Conservation (phyloP, 1,140 invertebrate genomes). For the Eumaeus atala region DNA sequence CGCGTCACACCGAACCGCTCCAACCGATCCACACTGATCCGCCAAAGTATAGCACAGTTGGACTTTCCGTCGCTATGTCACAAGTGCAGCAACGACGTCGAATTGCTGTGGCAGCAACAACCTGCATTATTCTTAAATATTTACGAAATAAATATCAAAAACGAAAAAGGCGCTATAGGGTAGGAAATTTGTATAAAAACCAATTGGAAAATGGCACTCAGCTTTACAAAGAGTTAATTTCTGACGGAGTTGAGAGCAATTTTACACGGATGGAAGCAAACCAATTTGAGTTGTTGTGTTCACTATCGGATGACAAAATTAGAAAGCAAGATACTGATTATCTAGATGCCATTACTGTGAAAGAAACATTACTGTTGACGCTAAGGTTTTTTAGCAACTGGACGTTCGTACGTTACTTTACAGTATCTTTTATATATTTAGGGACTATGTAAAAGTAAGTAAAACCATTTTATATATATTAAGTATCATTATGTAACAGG, state of each 20-base stretch:
- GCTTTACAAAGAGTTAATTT: slow-evolving; percentile 16
- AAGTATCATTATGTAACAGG: too few species aligned
- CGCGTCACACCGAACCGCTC: too few species aligned
- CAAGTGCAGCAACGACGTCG: slow-evolving; percentile 13
- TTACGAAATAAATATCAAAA: slow-evolving; percentile 20
- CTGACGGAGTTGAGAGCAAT: slow-evolving; percentile 10
- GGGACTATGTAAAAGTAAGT: too few species aligned
- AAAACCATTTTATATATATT: too few species aligned
- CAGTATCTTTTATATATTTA: too few species aligned
- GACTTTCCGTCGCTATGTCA: slow-evolving; percentile 14
- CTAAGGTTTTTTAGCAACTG: slow-evolving; percentile 15
- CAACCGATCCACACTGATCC: too few species aligned
- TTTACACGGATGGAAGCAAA: too few species aligned
- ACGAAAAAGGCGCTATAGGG: slow-evolving; percentile 19
- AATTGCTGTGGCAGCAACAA: slow-evolving; percentile 20
- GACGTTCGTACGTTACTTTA: slow-evolving; percentile 12
- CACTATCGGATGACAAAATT: slow-evolving; percentile 14
- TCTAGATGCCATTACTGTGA: slow-evolving; percentile 2
- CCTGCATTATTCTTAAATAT: too few species aligned
- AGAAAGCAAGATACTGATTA: slow-evolving; percentile 19
- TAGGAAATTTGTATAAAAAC: slow-evolving; percentile 13
- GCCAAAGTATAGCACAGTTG: too few species aligned
- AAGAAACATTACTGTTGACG: slow-evolving; percentile 8
- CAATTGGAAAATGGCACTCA: slow-evolving; percentile 10
- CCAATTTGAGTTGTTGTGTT: slow-evolving; percentile 19